Percentiles rank a stretch among this genome's conserved stretches.
These are phyloP conservation scores for Machimus atricapillus DNA, from an alignment of 2,888 invertebrate genomes.

Conservation along the genomic window DNA sequence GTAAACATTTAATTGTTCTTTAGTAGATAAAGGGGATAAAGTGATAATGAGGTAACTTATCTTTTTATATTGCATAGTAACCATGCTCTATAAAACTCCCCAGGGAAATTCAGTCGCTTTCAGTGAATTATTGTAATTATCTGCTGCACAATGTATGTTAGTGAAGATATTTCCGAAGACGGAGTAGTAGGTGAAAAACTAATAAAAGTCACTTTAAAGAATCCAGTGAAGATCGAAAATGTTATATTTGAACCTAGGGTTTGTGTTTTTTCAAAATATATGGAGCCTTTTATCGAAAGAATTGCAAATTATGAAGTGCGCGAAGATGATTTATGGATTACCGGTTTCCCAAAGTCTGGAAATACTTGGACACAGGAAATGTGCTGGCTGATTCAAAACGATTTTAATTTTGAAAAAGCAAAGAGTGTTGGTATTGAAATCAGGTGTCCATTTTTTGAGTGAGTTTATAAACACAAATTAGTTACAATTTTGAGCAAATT, in stretches of 20 bases:
- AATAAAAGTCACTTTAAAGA: background rate
- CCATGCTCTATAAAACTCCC: too few species aligned
- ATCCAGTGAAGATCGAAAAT: background rate
- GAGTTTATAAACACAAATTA: background rate
- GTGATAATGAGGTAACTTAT: too few species aligned
- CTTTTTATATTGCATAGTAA: too few species aligned
- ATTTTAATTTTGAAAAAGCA: slow-evolving; percentile 40
- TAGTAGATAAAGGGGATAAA: too few species aligned
- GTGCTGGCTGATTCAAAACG: slow-evolving; percentile 35
- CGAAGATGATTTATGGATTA: background rate
- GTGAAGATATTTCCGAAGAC: too few species aligned
- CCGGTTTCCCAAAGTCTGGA: slow-evolving; percentile 16
- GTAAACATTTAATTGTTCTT: too few species aligned
- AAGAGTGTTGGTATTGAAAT: background rate
- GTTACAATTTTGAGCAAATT: background rate
- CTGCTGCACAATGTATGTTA: too few species aligned
- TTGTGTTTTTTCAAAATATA: background rate
- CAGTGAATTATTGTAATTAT: too few species aligned
- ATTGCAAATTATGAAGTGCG: background rate
- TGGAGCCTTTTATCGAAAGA: background rate
- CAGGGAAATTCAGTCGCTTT: too few species aligned
- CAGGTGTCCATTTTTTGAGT: slow-evolving; percentile 37
- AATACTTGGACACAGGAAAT: slow-evolving; percentile 46
- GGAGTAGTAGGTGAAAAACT: too few species aligned
- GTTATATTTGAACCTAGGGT: background rate